phyloP scores from a whole-genome alignment of 92 coral and sea anemone species.

The Epizoanthus scotinus region DNA sequence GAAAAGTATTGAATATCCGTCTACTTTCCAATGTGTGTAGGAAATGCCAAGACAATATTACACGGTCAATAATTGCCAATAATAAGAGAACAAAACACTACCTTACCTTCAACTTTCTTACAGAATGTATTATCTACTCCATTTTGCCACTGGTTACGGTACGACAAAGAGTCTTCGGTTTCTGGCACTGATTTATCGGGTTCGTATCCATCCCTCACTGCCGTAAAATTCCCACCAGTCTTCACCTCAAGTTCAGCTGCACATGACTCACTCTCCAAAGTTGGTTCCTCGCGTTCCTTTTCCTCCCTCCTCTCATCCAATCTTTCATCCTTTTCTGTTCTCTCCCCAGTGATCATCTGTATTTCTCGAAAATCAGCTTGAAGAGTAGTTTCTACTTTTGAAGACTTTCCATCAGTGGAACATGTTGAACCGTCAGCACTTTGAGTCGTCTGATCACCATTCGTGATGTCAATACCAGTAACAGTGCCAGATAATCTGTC shows the following conservation, averaged over 20 bases:
- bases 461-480: neutral
- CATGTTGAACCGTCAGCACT: neutral
- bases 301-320: neutral
- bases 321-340: neutral
- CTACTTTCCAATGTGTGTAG: no score
- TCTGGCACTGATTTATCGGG: neutral
- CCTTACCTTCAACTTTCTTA: constrained; percentile 21
- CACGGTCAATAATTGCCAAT: neutral
- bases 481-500: neutral
- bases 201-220: neutral
- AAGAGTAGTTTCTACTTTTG: neutral
- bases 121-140: neutral
- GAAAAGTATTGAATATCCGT: no score
- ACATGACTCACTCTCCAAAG: neutral
- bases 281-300: neutral
- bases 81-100: neutral
- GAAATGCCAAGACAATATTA: neutral
- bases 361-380: neutral
- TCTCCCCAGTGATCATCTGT: neutral
- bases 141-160: neutral
- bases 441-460: neutral
- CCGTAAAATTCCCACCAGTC: neutral
- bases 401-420: neutral
- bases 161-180: neutral
- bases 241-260: neutral